Evolutionary conservation across 2,888 invertebrate genomes (phyloP).

Genomic region (Amaurobius ferox): DNA sequence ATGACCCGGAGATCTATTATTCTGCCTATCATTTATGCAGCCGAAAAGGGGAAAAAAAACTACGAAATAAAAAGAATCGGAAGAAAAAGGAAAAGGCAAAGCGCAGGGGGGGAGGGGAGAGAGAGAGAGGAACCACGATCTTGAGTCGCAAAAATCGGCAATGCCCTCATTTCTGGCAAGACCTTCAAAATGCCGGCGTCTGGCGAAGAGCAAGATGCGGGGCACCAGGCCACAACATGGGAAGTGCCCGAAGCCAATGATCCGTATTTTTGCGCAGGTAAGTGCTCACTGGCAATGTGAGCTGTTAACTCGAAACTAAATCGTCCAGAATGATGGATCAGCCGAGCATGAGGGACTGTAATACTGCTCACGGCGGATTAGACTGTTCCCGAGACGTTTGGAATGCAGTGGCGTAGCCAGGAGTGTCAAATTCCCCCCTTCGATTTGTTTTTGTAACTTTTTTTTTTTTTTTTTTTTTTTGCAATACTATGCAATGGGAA

Average conservation of each 20-base stretch:
- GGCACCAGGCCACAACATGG: constrained; percentile 16
- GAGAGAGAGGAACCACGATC: not conserved
- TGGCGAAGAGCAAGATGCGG: not conserved
- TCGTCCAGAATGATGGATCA: too few relatives aligned
- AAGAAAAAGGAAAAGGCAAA: not conserved
- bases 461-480: too few relatives aligned
- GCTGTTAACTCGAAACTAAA: too few relatives aligned
- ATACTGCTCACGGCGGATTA: too few relatives aligned
- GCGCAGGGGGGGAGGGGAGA: not conserved
- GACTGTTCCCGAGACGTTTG: too few relatives aligned
- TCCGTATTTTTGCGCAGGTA: not conserved
- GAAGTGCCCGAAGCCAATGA: constrained; percentile 9
- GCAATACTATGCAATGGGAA: too few relatives aligned
- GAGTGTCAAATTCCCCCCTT: too few relatives aligned
- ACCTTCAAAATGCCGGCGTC: constrained; percentile 11
- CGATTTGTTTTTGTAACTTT: too few relatives aligned
- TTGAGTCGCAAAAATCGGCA: not conserved
- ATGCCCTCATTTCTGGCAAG: not conserved
- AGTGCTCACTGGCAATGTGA: too few relatives aligned
- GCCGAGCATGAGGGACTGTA: too few relatives aligned
- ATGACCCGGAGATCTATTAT: not conserved
- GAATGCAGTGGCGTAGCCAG: too few relatives aligned
- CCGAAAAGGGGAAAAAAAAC: not conserved
- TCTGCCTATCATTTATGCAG: not conserved
- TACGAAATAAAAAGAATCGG: too few relatives aligned